A percentile compares a stretch with the other conserved stretches of the same genome.
Evolutionary conservation across 1,140 invertebrate species (phyloP).

Genomic region (Atta colombica): DNA sequence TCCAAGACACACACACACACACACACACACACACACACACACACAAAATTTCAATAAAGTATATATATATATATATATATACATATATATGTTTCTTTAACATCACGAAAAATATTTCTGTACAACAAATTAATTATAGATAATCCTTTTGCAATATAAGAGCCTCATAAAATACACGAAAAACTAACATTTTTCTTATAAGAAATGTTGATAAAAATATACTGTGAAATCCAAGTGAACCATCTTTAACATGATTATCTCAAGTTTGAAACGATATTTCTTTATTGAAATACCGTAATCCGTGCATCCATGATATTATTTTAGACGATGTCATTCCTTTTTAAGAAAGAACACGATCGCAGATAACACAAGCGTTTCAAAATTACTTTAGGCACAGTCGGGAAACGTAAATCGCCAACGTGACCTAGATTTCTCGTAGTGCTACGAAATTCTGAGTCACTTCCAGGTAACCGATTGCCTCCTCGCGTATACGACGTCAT

Average conservation of each 20-base stretch:
- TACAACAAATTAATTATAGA: background rate
- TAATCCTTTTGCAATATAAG: background rate
- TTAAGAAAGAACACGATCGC: background rate
- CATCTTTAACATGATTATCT: background rate
- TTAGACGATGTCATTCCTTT: background rate
- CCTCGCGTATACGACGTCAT: constrained; percentile 47
- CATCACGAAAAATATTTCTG: no score
- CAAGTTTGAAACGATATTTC: background rate
- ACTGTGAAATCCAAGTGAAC: background rate
- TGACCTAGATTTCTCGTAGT: constrained; percentile 59
- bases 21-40: no score
- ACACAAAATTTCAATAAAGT: no score
- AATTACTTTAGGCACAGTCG: constrained; percentile 27
- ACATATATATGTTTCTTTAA: no score
- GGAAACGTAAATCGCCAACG: constrained; percentile 43
- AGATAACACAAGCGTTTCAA: background rate
- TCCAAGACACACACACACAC: no score
- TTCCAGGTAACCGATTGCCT: constrained; percentile 59
- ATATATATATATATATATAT: no score
- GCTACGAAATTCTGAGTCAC: constrained; percentile 67
- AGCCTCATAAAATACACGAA: background rate
- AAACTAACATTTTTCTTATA: background rate
- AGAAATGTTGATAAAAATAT: background rate
- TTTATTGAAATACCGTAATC: background rate
- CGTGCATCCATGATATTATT: background rate